A percentile compares a stretch with the other conserved stretches of the same genome.
Evolutionary conservation across 2,113 vertebrate genomes (phyloP).

Genomic region (Eulemur macaco): DNA sequence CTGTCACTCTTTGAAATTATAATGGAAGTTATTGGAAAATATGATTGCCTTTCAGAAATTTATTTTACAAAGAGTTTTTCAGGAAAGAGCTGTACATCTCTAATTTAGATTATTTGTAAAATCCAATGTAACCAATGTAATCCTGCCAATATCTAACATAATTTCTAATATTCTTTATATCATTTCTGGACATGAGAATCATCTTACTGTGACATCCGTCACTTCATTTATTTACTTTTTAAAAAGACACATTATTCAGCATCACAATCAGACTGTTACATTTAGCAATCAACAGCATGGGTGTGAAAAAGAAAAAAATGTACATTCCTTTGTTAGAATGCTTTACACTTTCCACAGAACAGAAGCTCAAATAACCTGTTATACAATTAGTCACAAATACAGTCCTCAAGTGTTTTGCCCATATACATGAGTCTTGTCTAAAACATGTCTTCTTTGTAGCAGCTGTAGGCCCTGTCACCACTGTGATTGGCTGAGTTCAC

Average conservation of each 20-base stretch:
- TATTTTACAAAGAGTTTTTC: conserved; percentile 6
- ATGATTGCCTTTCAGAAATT: not conserved
- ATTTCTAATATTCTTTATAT: conserved; percentile 8
- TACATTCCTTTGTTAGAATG: too few relatives aligned
- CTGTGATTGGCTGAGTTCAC: conserved; percentile 94
- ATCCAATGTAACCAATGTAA: conserved; percentile 7
- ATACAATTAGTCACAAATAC: too few relatives aligned
- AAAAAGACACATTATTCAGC: too few relatives aligned
- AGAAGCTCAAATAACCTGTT: too few relatives aligned
- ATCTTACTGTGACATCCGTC: not conserved
- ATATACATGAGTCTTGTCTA: too few relatives aligned
- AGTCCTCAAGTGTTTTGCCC: too few relatives aligned
- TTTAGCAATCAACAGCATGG: too few relatives aligned
- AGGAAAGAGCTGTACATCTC: not conserved
- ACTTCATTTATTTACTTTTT: not conserved
- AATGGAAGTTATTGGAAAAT: not conserved
- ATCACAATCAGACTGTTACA: too few relatives aligned
- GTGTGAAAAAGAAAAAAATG: too few relatives aligned
- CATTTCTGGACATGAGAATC: not conserved
- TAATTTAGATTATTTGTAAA: conserved; percentile 47
- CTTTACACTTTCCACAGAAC: too few relatives aligned
- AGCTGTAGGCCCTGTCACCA: too few relatives aligned
- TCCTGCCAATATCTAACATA: not conserved
- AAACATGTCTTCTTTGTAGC: too few relatives aligned
- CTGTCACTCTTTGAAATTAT: not conserved